Evolutionary conservation across 2,797 vertebrate species (phyloP).

Genomic region (Eospalax fontanierii): DNA sequence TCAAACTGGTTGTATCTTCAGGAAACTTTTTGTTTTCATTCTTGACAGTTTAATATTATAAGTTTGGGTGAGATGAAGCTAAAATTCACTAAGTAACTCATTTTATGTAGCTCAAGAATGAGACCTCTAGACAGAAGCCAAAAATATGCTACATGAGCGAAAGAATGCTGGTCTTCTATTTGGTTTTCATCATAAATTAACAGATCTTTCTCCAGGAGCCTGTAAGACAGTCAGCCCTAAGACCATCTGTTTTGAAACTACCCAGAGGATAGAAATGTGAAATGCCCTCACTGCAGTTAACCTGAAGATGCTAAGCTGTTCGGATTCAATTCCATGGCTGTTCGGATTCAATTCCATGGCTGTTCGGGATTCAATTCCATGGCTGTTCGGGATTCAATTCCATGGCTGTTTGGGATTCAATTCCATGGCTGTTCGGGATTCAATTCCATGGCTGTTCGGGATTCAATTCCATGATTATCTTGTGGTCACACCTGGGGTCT

Average conservation of each 20-base stretch:
- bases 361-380: too few species aligned
- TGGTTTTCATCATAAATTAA: conserved; percentile 3
- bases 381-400: too few species aligned
- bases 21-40: conserved; percentile 52
- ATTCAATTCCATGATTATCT: conserved; percentile 42
- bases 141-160: background rate
- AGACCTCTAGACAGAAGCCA: conserved; percentile 46
- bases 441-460: too few species aligned
- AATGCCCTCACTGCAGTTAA: conserved; percentile 24
- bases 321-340: conserved; percentile 16
- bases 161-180: background rate
- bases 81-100: conserved; percentile 21
- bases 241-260: background rate
- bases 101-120: conserved; percentile 27
- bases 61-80: conserved; percentile 16
- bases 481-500: background rate
- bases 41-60: conserved; percentile 29
- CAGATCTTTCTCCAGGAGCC: background rate
- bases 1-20: conserved; percentile 30
- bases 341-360: too few species aligned
- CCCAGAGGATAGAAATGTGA: background rate
- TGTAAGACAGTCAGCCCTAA: conserved; percentile 26
- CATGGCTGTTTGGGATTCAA: too few species aligned
- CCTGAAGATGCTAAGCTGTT: background rate
- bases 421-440: too few species aligned